phyloP scores from a whole-genome alignment of 2,888 invertebrate genomes.

The Cotesia congregata region DNA sequence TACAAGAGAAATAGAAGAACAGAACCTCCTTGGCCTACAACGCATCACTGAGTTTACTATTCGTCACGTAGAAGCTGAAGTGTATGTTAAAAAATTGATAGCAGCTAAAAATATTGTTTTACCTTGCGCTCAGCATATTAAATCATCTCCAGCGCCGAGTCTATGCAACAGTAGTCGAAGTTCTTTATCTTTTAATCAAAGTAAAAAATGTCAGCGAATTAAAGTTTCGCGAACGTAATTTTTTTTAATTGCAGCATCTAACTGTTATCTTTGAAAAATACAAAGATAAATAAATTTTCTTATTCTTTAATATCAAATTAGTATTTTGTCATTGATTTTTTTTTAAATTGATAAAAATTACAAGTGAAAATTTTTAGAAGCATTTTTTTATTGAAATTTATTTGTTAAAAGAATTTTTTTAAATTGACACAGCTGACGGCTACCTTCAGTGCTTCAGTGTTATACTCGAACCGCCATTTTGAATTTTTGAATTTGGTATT shows the following conservation, averaged over 20 bases:
- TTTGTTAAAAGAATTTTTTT: too few relatives aligned
- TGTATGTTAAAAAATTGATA: slow-evolving; percentile 68
- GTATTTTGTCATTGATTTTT: too few relatives aligned
- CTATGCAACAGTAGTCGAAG: slow-evolving; percentile 47
- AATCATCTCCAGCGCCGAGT: slow-evolving; percentile 53
- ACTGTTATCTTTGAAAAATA: not conserved
- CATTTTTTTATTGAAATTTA: too few relatives aligned
- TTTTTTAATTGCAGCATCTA: not conserved
- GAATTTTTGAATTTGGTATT: too few relatives aligned
- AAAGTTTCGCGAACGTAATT: not conserved
- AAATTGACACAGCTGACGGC: too few relatives aligned
- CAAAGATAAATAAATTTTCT: not conserved
- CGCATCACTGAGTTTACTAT: slow-evolving; percentile 73
- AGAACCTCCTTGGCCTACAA: slow-evolving; percentile 74
- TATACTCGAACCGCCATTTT: too few relatives aligned
- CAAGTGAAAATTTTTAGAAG: too few relatives aligned
- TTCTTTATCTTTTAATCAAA: slow-evolving; percentile 9
- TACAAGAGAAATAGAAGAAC: slow-evolving; percentile 74
- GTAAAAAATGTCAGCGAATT: not conserved
- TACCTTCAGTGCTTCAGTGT: too few relatives aligned
- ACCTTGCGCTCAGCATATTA: slow-evolving; percentile 57
- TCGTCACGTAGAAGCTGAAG: slow-evolving; percentile 67
- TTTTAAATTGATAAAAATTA: too few relatives aligned
- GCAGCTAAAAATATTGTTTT: slow-evolving; percentile 62
- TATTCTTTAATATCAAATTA: too few relatives aligned